Evolutionary conservation across 2,888 invertebrate species (phyloP).

Genomic region (Melieria picta): DNA sequence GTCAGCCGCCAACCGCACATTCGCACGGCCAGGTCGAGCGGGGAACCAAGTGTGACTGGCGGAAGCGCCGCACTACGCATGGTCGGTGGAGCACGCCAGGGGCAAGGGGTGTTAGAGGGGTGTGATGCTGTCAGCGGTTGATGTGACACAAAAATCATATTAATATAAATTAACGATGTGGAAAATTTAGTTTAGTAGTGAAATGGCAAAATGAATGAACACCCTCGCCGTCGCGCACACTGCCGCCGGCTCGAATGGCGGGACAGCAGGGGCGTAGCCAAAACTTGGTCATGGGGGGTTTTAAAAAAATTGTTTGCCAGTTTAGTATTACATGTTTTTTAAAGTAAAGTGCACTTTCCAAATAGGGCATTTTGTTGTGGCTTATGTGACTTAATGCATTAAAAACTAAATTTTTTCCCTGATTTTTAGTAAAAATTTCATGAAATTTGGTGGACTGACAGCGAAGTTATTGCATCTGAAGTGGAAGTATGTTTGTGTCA

Average conservation of each 20-base stretch:
- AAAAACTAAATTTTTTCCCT: no score
- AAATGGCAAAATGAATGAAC: constrained; percentile 48
- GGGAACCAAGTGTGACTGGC: constrained; percentile 13
- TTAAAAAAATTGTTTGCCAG: no score
- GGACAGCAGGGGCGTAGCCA: no score
- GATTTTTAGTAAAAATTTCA: no score
- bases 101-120: constrained; percentile 27
- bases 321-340: no score
- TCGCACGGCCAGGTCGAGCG: neutral
- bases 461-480: no score
- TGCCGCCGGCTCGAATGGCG: constrained; percentile 63
- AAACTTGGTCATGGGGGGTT: no score
- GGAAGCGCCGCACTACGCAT: constrained; percentile 9
- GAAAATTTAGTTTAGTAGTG: constrained; percentile 66
- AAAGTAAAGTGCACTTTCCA: no score
- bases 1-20: neutral
- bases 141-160: constrained; percentile 63
- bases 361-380: no score
- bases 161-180: constrained; percentile 67
- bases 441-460: no score
- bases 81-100: neutral
- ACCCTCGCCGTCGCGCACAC: constrained; percentile 33
- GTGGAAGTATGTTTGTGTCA: no score
- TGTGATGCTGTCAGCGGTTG: constrained; percentile 38
- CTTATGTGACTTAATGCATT: no score